These are phyloP conservation scores for Fregetta grallaria DNA, from an alignment of 2,113 vertebrate genomes.

Conservation along the genomic window DNA sequence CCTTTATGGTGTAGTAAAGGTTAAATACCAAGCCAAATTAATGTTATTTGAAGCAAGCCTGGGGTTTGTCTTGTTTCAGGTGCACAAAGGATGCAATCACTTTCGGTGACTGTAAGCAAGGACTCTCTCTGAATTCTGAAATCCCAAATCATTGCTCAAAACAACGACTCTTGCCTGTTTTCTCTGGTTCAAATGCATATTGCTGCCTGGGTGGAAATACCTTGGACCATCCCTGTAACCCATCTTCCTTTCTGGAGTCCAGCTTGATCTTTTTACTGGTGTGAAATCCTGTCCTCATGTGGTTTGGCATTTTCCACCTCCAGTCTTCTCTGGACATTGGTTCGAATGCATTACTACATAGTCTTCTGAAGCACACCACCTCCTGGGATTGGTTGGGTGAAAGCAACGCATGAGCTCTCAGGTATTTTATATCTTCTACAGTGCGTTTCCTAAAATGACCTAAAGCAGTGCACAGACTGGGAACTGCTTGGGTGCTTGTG, in stretches of 20 bases:
- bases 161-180: neutral
- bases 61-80: neutral
- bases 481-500: neutral
- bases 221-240: neutral
- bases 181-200: neutral
- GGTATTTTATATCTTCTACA: neutral
- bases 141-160: neutral
- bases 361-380: neutral
- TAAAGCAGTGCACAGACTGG: neutral
- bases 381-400: neutral
- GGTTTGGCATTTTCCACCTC: neutral
- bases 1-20: neutral
- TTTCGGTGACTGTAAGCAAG: neutral
- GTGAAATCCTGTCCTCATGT: neutral
- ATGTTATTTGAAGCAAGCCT: neutral
- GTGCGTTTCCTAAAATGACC: neutral
- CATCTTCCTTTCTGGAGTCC: neutral
- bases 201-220: neutral
- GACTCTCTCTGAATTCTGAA: neutral
- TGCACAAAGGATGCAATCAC: neutral
- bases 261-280: neutral
- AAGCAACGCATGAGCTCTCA: neutral
- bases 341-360: accelerated
- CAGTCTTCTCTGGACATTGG: neutral
- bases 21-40: neutral